Evolutionary conservation across 2,797 vertebrate genomes (phyloP), one percentile per base, ranked within the genome.

Genomic region (Lagodon rhomboides): DNA sequence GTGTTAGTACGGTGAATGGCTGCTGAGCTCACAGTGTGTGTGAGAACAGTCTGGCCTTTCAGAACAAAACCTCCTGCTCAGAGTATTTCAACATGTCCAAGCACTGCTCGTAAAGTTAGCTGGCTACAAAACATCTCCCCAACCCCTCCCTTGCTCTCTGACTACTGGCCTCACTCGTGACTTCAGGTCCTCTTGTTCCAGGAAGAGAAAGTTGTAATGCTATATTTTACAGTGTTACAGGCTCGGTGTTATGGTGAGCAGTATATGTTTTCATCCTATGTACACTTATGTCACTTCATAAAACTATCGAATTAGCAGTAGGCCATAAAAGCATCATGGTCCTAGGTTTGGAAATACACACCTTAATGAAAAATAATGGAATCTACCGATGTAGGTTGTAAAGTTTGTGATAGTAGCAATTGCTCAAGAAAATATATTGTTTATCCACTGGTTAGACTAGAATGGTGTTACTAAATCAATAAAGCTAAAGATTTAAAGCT

Each of bases 41-140:
- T 94, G 93, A 93, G 94, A 95, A 93, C 93, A 89, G 84, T 49
- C 78, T 94, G 91, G 93, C 93, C 89, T 94, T 94, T 94, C 71
- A 82, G 91, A 92, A 94, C 91, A 94, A 94, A 94, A 91, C 78
- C 90, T 83, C 75, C 85, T 61, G 85, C 74, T 92, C 73, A 82
- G 86, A 92, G 88, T 87, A 91, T 93, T 94, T 94, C 87, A 89
- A 89, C 91, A 92, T 93, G 87, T 89, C 92, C 86, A 79, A 86
- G 75, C 68, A 44, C 73, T 58, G 85, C 91, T 92, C 84, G 73
- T 92, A 94, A 94, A 93, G 85, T 80, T 76, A 65, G 82, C 83
- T 82, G 89, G 84, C 86, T 91, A 62, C 82, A 90, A 68, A 68
- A 87, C 27, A 83, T 83, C 65, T 44, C 46, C 73, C 79, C 79